A percentile compares a stretch with the other conserved stretches of the same genome.
phyloP scores from a whole-genome alignment of 2,888 invertebrate genomes.

The Agonopterix heracliana region DNA sequence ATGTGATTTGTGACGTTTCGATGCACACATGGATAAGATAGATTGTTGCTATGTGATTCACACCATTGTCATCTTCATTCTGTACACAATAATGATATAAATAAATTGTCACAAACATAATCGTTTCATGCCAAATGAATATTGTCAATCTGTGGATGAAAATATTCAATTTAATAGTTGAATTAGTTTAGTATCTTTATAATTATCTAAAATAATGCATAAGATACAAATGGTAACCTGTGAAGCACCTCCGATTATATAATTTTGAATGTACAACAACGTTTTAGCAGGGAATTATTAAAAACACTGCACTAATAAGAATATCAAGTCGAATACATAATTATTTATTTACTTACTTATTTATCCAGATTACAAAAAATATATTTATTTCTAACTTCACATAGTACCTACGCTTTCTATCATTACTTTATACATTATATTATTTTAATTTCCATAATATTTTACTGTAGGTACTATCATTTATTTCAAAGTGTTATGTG shows the following conservation, averaged over 20 bases:
- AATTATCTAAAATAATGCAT: conserved; percentile 39
- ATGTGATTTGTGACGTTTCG: conserved; percentile 3
- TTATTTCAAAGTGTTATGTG: too few relatives aligned
- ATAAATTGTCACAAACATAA: too few relatives aligned
- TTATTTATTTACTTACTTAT: conserved; percentile 5
- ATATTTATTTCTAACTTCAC: conserved; percentile 15
- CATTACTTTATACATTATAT: too few relatives aligned
- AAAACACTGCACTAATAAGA: conserved; percentile 19
- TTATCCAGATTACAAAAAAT: conserved; percentile 11
- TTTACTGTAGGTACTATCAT: too few relatives aligned
- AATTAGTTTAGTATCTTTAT: conserved; percentile 24
- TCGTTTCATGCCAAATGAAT: too few relatives aligned
- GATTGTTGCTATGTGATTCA: too few relatives aligned
- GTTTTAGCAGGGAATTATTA: conserved; percentile 4
- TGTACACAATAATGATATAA: too few relatives aligned
- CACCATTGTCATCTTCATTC: too few relatives aligned
- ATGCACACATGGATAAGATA: not conserved
- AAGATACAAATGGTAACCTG: conserved; percentile 61
- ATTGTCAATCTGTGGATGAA: too few relatives aligned
- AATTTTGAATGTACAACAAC: conserved; percentile 29
- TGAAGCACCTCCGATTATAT: conserved; percentile 49
- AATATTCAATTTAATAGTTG: too few relatives aligned
- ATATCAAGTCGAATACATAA: conserved; percentile 10
- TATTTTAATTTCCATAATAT: too few relatives aligned
- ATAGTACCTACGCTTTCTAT: not conserved